Conservation (phyloP, 2,113 vertebrate genomes). For the Platichthys stellatus region DNA sequence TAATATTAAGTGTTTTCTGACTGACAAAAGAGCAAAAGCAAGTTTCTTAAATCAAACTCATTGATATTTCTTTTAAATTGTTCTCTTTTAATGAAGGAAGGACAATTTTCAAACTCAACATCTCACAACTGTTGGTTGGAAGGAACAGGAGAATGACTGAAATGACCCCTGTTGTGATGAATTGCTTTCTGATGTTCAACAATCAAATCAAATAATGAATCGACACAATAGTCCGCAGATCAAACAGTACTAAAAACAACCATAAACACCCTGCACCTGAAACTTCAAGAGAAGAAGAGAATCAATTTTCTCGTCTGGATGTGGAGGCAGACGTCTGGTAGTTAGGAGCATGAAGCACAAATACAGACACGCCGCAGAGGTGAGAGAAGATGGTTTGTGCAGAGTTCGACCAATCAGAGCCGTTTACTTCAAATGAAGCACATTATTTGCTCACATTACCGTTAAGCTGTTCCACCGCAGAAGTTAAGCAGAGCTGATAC, state of each 20-base stretch:
- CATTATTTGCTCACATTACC: slow-evolving; percentile 23
- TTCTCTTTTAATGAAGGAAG: no score
- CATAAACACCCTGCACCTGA: background rate
- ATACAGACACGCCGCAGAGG: background rate
- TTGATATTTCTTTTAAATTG: no score
- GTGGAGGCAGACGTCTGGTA: background rate
- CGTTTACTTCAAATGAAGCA: slow-evolving; percentile 13
- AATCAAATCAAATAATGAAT: background rate
- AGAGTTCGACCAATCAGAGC: background rate
- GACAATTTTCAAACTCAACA: no score
- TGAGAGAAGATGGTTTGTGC: background rate
- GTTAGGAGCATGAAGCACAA: background rate
- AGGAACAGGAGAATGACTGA: background rate
- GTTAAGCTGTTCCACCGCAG: background rate
- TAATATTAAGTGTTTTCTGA: no score
- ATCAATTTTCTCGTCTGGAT: background rate
- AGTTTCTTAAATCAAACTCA: background rate
- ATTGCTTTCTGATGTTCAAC: background rate
- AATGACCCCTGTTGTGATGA: background rate
- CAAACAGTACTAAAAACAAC: no score
- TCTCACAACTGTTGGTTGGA: background rate
- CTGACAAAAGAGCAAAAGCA: no score
- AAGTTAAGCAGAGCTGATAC: slow-evolving; percentile 12
- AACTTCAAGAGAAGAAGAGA: background rate
- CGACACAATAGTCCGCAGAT: background rate